Base-by-base conservation (phyloP, 2,113 vertebrate species). In the Talpa occidentalis region DNA sequence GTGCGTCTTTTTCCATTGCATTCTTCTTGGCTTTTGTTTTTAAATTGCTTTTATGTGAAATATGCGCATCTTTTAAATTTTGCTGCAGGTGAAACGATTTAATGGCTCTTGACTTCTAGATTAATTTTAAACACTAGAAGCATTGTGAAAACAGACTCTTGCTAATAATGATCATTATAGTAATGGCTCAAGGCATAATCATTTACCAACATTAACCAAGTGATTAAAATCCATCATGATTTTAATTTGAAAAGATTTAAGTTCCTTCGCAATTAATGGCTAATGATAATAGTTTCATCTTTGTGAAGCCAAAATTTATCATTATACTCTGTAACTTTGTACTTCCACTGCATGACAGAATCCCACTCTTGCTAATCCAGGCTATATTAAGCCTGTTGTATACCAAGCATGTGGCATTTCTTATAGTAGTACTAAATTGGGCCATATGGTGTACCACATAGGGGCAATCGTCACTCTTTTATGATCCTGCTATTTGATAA, bases 141-240 rank as follows among this genome's bases (percentile, higher is more conserved):
- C 72, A 88, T 70, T 96, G 93, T 95, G 84, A 97, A 97, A 93
- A 95, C 87, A 97, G 95, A 94, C 59, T 94, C 87, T 94, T 91
- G 83, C 52, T 97, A 92, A 88, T 95, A 97, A 88, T 82, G 72
- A 94, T 96, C 92, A 88, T 95, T 95, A 95, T 90, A 10, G 6
- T 93, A 78, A 92, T 95, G 92, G 56, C 88, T 97, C 47, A 49
- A 91, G 93, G 87, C 94, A 94, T 90, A 92, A 92, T 84, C 86
- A 90, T 94, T 96, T 97, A 92, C 90, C 85, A 96, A 95, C 93
- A 94, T 97, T 95, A 96, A 88, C 80, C 10, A 81, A 94, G 80
- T 96, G 87, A 97, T 97, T 96, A 97, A 96, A 97, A 97, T 96
- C 80, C 67, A 91, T 91, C 94, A 94, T 79, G 81, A 95, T 76